Base-by-base conservation (phyloP, 2,113 vertebrate species). In the Monarcha castaneiventris region DNA sequence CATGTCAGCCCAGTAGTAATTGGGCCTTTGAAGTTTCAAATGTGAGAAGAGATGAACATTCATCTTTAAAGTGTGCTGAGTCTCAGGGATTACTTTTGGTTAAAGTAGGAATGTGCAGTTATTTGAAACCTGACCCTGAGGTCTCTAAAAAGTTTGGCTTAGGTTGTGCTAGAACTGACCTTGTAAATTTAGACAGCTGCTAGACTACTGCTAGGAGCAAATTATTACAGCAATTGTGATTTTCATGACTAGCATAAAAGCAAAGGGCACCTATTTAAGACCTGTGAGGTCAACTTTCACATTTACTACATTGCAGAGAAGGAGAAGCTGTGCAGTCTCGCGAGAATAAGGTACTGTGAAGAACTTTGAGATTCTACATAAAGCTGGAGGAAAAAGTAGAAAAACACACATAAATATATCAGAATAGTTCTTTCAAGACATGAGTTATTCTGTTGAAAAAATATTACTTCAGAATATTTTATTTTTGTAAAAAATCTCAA, bases 151-250 rank as follows among this genome's bases (percentile, higher is more conserved):
- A 86, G 91, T 87, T 93, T 97, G 96, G 96, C 93, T 97, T 96
- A 90, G 95, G 97, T 80, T 84, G 96, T 93, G 93, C 81, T 83
- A 56, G 86, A 94, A 86, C 89, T 98, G 98, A 98, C 98, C 98
- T 97, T 97, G 97, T 97, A 97, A 97, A 98, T 98, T 98, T 97
- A 97, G 97, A 98, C 97, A 98, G 98, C 98, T 97, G 98, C 93
- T 94, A 92, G 93, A 78, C 94, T 95, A 96, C 84, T n/a, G 90
- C 96, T 96, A 87, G 96, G 95, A 98, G 97, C 97, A 97, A 98
- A 97, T 97, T 94, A 96, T 93, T 93, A 95, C 91, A 96, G 92
- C 92, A 63, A 87, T 84, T 95, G 97, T 93, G 96, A 96, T 92
- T 97, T 98, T 97, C 94, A 92, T 88, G 84, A 93, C 54, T 75